Conservation (phyloP, 2,888 invertebrate species). For the Zhuqinia jingwanae region DNA sequence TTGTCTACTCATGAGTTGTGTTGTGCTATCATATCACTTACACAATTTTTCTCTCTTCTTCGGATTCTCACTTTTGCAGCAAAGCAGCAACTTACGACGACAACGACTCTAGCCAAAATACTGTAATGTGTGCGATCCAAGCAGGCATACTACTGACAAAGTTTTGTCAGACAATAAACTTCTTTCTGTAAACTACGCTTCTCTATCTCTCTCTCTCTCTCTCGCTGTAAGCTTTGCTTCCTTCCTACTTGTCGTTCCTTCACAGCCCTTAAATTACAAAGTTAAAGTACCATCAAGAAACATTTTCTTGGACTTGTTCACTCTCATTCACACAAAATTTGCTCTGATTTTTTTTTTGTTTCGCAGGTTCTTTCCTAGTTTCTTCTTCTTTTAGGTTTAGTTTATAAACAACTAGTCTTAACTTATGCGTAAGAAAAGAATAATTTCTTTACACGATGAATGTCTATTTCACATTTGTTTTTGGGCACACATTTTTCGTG, state of each 20-base stretch:
- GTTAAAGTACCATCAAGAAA: slow-evolving; percentile 59
- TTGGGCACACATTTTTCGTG: too few species aligned
- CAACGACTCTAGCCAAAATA: slow-evolving; percentile 33
- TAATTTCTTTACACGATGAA: too few species aligned
- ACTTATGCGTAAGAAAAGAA: neutral
- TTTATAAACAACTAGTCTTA: neutral
- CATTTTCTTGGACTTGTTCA: neutral
- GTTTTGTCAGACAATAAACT: slow-evolving; percentile 62
- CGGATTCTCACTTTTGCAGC: slow-evolving; percentile 27
- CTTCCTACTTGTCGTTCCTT: slow-evolving; percentile 36
- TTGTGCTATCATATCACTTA: slow-evolving; percentile 64
- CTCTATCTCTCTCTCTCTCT: too few species aligned
- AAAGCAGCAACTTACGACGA: slow-evolving; percentile 1
- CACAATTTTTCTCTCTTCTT: slow-evolving; percentile 52
- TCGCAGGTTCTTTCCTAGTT: too few species aligned
- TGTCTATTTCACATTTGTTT: too few species aligned
- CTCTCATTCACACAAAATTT: neutral
- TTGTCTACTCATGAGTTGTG: slow-evolving; percentile 44
- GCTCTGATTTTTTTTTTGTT: slow-evolving; percentile 3
- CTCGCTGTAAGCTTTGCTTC: neutral
- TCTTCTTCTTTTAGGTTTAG: slow-evolving; percentile 11
- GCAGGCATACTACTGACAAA: slow-evolving; percentile 13
- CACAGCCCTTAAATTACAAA: slow-evolving; percentile 68
- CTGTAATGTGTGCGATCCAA: slow-evolving; percentile 34
- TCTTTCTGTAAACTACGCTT: neutral